Evolutionary conservation across 2,888 invertebrate genomes (phyloP).

Genomic region (Philereme vetulata): DNA sequence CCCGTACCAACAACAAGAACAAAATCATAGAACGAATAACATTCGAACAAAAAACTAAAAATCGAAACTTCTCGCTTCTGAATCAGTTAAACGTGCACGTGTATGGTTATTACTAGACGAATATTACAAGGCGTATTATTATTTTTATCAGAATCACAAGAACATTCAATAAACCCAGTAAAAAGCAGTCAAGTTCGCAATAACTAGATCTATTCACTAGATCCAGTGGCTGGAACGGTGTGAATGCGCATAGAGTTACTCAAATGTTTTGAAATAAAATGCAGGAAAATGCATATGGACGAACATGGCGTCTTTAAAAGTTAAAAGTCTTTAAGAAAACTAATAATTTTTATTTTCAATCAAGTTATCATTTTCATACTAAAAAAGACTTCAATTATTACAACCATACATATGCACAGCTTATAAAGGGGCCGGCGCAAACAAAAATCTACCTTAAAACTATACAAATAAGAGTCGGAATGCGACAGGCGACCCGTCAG

Average conservation of each 20-base stretch:
- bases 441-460: slow-evolving; percentile 72
- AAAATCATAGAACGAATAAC: slow-evolving; percentile 55
- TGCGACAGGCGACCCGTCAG: slow-evolving; percentile 68
- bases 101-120: slow-evolving; percentile 31
- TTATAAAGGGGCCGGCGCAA: slow-evolving; percentile 56
- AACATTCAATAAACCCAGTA: slow-evolving; percentile 11
- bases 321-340: too few species aligned
- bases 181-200: slow-evolving; percentile 23
- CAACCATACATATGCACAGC: slow-evolving; percentile 4
- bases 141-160: background rate
- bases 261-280: slow-evolving; percentile 5
- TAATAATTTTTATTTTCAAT: too few species aligned
- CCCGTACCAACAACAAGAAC: slow-evolving; percentile 46
- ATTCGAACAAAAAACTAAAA: slow-evolving; percentile 64
- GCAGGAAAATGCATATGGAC: slow-evolving; percentile 7
- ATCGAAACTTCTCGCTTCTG: slow-evolving; percentile 59
- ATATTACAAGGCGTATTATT: background rate
- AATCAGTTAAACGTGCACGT: slow-evolving; percentile 47
- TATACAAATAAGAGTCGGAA: slow-evolving; percentile 76
- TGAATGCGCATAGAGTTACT: slow-evolving; percentile 20
- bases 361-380: too few species aligned
- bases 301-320: too few species aligned
- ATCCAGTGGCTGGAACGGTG: slow-evolving; percentile 25
- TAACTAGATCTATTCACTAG: slow-evolving; percentile 28
- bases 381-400: too few species aligned